Conservation (phyloP, 2,797 vertebrate species). For the Poeciliopsis presidionis region DNA sequence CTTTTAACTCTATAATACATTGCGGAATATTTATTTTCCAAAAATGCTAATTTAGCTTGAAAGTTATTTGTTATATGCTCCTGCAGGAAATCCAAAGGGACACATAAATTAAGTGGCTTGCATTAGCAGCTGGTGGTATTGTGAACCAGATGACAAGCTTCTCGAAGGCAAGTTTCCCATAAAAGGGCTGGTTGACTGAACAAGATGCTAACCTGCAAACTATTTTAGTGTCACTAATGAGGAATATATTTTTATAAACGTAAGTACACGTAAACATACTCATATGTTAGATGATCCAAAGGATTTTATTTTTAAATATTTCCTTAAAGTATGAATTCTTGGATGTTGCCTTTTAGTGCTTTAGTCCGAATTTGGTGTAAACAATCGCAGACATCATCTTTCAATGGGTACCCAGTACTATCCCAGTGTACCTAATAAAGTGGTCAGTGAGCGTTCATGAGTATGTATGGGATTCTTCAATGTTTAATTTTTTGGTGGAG, state of each 20-base stretch:
- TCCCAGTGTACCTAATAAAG: not conserved
- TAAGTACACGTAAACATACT: not conserved
- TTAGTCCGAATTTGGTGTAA: not conserved
- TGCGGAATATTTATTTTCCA: slow-evolving; percentile 28
- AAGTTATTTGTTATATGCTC: slow-evolving; percentile 12
- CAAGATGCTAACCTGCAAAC: slow-evolving; percentile 4
- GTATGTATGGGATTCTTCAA: not conserved
- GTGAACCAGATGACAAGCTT: slow-evolving; percentile 8
- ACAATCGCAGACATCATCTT: not conserved
- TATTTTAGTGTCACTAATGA: slow-evolving; percentile 6
- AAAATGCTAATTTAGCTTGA: slow-evolving; percentile 44
- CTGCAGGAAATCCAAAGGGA: slow-evolving; percentile 35
- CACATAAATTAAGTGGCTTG: slow-evolving; percentile 7
- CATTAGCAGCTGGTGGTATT: not conserved
- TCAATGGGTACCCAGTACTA: not conserved
- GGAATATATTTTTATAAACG: not conserved
- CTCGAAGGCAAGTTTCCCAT: not conserved
- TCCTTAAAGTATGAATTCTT: not conserved
- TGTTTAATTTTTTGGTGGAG: not conserved
- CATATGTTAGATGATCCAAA: not conserved
- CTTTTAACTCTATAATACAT: slow-evolving; percentile 50
- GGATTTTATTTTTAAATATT: not conserved
- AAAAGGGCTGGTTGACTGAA: not conserved
- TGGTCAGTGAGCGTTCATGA: not conserved
- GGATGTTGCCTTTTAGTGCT: not conserved